Percentiles rank a stretch among this genome's conserved stretches.
These are phyloP conservation scores for Threskiornis aethiopicus DNA, from an alignment of 2,797 vertebrate genomes.

Conservation along the genomic window DNA sequence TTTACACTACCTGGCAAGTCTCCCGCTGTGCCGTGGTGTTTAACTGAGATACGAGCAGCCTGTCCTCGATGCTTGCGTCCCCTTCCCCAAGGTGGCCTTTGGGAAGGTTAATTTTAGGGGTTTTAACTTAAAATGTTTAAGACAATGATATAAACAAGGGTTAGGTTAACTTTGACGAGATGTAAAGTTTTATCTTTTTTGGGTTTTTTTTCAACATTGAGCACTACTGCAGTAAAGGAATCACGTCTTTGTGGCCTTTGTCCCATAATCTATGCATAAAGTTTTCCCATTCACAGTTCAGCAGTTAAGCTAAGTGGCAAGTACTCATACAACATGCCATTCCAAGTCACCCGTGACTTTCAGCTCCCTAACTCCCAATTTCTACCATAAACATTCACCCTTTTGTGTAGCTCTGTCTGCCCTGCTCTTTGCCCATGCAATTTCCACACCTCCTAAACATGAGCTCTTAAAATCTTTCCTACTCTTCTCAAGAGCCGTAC, in stretches of 20 bases:
- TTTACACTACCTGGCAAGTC: background rate
- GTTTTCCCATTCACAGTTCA: background rate
- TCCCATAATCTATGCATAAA: background rate
- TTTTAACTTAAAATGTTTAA: background rate
- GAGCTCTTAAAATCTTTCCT: background rate
- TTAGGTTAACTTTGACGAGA: background rate
- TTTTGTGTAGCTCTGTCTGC: background rate
- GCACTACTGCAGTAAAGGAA: background rate
- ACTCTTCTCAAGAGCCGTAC: background rate
- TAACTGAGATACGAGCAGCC: background rate
- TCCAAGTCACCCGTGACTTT: background rate
- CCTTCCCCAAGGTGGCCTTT: background rate
- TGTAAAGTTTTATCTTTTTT: background rate
- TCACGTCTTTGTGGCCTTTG: background rate
- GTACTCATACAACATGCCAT: background rate
- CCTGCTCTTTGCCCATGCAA: background rate
- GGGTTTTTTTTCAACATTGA: background rate
- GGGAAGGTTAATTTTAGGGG: background rate
- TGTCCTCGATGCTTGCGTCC: fast-evolving
- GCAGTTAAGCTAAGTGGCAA: background rate
- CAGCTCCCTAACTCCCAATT: background rate
- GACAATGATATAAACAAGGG: background rate
- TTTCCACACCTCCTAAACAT: background rate
- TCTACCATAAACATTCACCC: background rate
- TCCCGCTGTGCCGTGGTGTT: background rate